Base-by-base conservation (phyloP, 2,888 invertebrate species). In the Microctonus hyperodae region DNA sequence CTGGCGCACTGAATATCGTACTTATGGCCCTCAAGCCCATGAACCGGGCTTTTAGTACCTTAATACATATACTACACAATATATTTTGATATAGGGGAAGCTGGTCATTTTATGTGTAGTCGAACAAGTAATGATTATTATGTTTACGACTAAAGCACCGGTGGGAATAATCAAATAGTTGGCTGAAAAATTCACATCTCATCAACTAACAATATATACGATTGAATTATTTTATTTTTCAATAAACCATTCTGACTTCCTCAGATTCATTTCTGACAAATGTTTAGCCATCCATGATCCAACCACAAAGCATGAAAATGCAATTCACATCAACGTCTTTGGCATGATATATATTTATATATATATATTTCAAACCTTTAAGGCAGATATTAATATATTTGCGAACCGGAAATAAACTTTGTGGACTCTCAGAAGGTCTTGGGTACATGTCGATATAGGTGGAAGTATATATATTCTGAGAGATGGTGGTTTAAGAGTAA, bases 71-170 rank as follows among this genome's bases (percentile, higher is more conserved):
- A 44, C 7, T n/a, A n/a, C n/a, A n/a, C n/a, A n/a, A n/a, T n/a
- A n/a, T n/a, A n/a, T n/a, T n/a, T n/a, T n/a, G n/a, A 16, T 44
- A 16, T 0, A 16, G 55, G 33, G 48, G 16, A 28, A 33, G 44
- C n/a, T 51, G 61, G 51, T 60, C 61, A 61, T 28, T 33, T 51
- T 16, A 25, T 25, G 0, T 44, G 40, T 48, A 60, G 50, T 50
- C 50, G 73, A 71, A 67, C 73, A 71, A 75, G 69, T 72, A 71
- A 73, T 73, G 72, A 74, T 77, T 75, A 77, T 76, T 74, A 72
- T 67, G 71, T 76, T 77, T 77, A 70, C 75, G 74, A 75, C 70
- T 69, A 59, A 74, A 74, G 61, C 62, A 67, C 60, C 67, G 61
- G 60, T 53, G 60, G 66, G 48, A 68, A 66, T 56, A 59, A 68